Evolutionary conservation across 2,888 invertebrate species (phyloP), one percentile per base, ranked within the genome.

Genomic region (Cheilosia impressa): DNA sequence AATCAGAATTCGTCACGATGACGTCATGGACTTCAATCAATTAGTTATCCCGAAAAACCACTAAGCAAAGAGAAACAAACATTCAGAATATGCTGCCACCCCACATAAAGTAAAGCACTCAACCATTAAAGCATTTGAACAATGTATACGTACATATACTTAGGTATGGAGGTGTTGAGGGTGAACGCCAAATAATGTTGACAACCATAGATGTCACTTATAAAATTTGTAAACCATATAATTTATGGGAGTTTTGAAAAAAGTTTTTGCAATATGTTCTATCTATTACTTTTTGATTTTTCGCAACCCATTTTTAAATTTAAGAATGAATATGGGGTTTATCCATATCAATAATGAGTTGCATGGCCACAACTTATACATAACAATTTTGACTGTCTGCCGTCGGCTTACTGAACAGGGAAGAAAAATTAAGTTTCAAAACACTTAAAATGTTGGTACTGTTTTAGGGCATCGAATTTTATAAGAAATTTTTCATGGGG

Each of bases 1-100:
- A 90, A 88, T 89, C 88, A 88, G 77, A 90, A 91, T 91, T 91
- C 91, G 91, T 90, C 91, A 91, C 90, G 90, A 91, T 91, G 91
- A 91, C 91, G 91, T 91, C 91, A 91, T 91, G 92, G 89, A 79
- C 63, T 71, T 87, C 88, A 91, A 91, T 91, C 90, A 91, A 91
- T 91, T 91, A 90, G 85, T 77, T 81, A 81, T 77, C 76, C 81
- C 24, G 62, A 72, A 85, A 75, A 81, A 85, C 85, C 85, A 81
- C 85, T 85, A 85, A 66, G 66, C 53, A 85, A 78, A 83, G 62
- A 77, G 71, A 81, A 85, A 77, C 62, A 81, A 85, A 72, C 81
- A 81, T 68, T 71, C 17, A 47, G 63, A 38, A 68, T 57, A 62
- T 76, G 53, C 58, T 50, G 68, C 66, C 68, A 85, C 72, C 85